Evolutionary conservation across 30 jellyfish, hydroid and myxozoan species (phyloP), one percentile per base, ranked within the genome.

Genomic region (Rhopilema esculentum): DNA sequence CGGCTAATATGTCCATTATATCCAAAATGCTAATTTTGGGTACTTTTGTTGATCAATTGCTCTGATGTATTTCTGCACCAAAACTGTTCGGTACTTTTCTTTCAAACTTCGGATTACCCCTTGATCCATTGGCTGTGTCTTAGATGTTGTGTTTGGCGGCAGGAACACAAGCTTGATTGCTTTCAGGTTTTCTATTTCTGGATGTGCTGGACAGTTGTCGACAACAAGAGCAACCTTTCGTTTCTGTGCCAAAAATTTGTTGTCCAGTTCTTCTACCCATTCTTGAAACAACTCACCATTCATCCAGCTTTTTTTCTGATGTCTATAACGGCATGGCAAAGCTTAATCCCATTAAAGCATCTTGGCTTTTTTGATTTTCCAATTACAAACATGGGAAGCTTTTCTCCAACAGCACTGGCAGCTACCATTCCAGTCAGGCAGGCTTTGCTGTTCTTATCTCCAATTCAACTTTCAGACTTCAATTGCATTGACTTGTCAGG

Each of bases 201-300:
- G 89, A 51, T 79, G 94, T 1, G 95, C 91, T 22, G 95, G 66
- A 49, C 91, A 86, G 40, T 86, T 84, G 84, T 86, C 95, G 22
- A 86, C 19, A 12, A 75, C 22, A 6, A 75, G 48, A 6, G 85
- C 85, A 16, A 86, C 32, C 52, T 51, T 53, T 31, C 79, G 28
- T 21, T 40, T 40, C 26, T 82, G 53, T 1, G 84, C 66, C 18
- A 1, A 32, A 25, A 66, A 28, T 32, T 61, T 62, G 8, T n/a
- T 23, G 76, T 87, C 93, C 30, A 77, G 19, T 29, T 69, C n/a
- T 16, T 24, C 15, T 1, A 89, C 76, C 89, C 94, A 67, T 31
- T 89, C 97, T 23, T 51, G 64, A 75, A 89, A 80, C 4, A 89
- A 66, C 20, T 4, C 40, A 1, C 85, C 48, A 33, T 67, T 67